These are phyloP conservation scores for Xanthorhoe spadicearia DNA, from an alignment of 2,888 invertebrate species.

Conservation along the genomic window DNA sequence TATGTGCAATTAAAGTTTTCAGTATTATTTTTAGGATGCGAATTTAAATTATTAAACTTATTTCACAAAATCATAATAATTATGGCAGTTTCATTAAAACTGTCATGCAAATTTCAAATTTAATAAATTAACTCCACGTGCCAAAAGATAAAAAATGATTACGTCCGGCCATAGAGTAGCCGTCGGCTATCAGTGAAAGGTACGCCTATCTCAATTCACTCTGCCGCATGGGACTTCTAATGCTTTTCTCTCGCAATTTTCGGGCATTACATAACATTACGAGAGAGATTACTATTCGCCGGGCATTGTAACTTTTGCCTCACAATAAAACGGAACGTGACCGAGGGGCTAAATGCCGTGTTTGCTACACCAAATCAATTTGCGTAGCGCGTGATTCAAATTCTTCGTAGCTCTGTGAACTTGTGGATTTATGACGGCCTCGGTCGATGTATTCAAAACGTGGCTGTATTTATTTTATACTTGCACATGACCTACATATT, in stretches of 20 bases:
- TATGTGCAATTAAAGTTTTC: no score
- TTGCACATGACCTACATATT: background rate
- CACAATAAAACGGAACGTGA: slow-evolving; percentile 78
- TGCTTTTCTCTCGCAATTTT: slow-evolving; percentile 54
- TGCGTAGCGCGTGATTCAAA: slow-evolving; percentile 68
- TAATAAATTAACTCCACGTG: no score
- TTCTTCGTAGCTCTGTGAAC: slow-evolving; percentile 49
- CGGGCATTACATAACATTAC: slow-evolving; percentile 69
- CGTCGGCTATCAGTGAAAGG: slow-evolving; percentile 27
- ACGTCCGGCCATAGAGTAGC: slow-evolving; percentile 10
- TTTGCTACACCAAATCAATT: slow-evolving; percentile 74
- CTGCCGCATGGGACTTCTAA: slow-evolving; percentile 36
- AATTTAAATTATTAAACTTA: no score
- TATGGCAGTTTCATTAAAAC: no score
- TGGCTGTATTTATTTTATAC: slow-evolving; percentile 17
- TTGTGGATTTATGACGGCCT: slow-evolving; percentile 43
- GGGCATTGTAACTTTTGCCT: slow-evolving; percentile 74
- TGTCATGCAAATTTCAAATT: no score
- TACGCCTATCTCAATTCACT: slow-evolving; percentile 37
- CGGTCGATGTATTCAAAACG: slow-evolving; percentile 40
- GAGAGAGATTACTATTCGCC: slow-evolving; percentile 61
- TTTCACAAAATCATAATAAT: no score
- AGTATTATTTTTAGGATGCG: no score
- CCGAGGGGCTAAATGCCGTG: slow-evolving; percentile 70
- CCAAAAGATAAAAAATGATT: background rate